A percentile compares a stretch with the other conserved stretches of the same genome.
These are phyloP conservation scores for Philaenus spumarius DNA, from an alignment of 1,140 invertebrate genomes.

Conservation along the genomic window DNA sequence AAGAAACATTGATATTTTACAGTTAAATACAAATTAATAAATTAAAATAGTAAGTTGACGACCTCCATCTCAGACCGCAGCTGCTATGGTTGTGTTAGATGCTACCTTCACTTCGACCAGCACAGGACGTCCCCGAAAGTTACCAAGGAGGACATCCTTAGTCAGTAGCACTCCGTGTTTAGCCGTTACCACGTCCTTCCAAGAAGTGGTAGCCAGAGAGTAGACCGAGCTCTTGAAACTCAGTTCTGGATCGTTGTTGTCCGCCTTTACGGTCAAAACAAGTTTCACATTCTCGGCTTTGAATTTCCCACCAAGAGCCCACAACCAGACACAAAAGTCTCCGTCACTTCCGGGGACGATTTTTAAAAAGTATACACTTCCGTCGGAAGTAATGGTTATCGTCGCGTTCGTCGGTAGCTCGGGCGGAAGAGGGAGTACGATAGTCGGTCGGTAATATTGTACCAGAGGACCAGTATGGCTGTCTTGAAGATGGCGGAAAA, in stretches of 20 bases:
- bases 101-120: constrained; percentile 2
- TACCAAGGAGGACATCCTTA: neutral
- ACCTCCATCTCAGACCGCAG: neutral
- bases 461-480: constrained; percentile 17
- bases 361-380: constrained; percentile 13
- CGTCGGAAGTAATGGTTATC: constrained; percentile 3
- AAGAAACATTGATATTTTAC: too few relatives aligned
- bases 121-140: constrained; percentile 1
- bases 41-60: too few relatives aligned
- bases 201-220: constrained; percentile 4
- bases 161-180: constrained; percentile 5
- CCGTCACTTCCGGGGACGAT: neutral
- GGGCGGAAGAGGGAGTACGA: constrained; percentile 2
- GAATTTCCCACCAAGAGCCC: constrained; percentile 10
- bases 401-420: neutral
- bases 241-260: constrained; percentile 11
- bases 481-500: constrained; percentile 12
- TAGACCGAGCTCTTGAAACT: constrained; percentile 8
- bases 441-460: constrained; percentile 10
- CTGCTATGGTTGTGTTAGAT: neutral
- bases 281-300: constrained; percentile 2
- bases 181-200: neutral
- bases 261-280: constrained; percentile 3
- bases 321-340: constrained; percentile 11
- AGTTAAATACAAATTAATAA: too few relatives aligned